Evolutionary conservation across 2,888 invertebrate genomes (phyloP), one percentile per base, ranked within the genome.

Genomic region (Cheilosia vernalis): DNA sequence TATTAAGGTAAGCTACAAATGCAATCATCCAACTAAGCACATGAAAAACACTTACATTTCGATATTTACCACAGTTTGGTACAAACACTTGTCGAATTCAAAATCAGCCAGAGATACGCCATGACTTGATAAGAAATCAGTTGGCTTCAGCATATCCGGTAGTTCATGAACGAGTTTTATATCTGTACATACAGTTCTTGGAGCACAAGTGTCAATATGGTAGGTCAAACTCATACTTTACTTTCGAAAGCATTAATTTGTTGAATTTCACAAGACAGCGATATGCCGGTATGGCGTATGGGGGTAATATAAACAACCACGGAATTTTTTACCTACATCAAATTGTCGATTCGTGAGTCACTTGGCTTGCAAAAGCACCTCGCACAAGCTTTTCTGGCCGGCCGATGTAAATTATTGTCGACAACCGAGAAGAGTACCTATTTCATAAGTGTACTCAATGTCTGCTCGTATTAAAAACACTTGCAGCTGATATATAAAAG

Each of bases 131-230:
- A 27, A 64, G 70, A 79, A 66, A 86, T 2, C 88, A 89, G 72
- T 78, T 87, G 15, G 92, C 91, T 1, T 94, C 94, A 0, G 94
- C 93, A 1, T 95, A 95, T 88, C 95, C 95, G 0, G 86, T 95
- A 13, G 91, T 95, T 69, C 95, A 95, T 87, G 95, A 95, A 89
- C 92, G 94, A 72, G 94, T 93, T 40, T 86, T 95, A 0, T 90
- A 93, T 4, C 89, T 95, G 2, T 94, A 94, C 89, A 93, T 94
- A 0, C 92, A 93, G 79, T 95, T 95, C 90, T 91, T 95, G 37
- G 93, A 94, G 61, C 93, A 94, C 88, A 95, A 95, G 89, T 51
- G 17, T 17, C 85, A 87, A 78, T 88, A 88, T 84, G 89, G 87
- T 87, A 72, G 61, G 72, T 70, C 7, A 19, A 19, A 47, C 6